These are phyloP conservation scores for Pagetopsis macropterus DNA, from an alignment of 2,797 vertebrate species.

Conservation along the genomic window DNA sequence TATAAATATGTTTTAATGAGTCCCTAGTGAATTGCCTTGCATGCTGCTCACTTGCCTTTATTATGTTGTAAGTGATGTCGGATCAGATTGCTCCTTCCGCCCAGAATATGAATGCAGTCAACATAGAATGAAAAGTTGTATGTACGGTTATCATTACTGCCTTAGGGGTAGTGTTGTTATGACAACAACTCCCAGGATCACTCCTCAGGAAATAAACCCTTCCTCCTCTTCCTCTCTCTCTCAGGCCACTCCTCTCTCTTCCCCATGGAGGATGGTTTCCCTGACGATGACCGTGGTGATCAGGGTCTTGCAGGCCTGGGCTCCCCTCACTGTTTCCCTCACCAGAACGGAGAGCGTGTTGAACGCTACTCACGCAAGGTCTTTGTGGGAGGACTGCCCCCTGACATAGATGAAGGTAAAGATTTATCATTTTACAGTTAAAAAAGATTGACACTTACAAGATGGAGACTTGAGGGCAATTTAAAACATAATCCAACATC, in stretches of 20 bases:
- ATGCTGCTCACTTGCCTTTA: neutral
- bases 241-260: constrained; percentile 98
- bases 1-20: neutral
- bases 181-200: neutral
- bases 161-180: neutral
- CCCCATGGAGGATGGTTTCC: constrained; percentile 98
- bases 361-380: constrained; percentile 98
- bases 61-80: neutral
- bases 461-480: neutral
- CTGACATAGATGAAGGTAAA: constrained; percentile 98
- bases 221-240: neutral
- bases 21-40: neutral
- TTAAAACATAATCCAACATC: neutral
- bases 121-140: neutral
- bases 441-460: neutral
- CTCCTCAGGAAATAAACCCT: constrained; percentile 26
- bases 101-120: neutral
- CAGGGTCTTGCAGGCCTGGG: constrained; percentile 93
- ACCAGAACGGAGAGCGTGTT: constrained; percentile 98
- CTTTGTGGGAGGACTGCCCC: constrained; percentile 96
- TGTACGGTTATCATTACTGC: constrained; percentile 2
- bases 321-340: constrained; percentile 97
- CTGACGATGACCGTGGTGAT: constrained; percentile 95
- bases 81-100: neutral
- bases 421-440: neutral